phyloP scores from a whole-genome alignment of 2,113 vertebrate species.

The Coregonus clupeaformis region DNA sequence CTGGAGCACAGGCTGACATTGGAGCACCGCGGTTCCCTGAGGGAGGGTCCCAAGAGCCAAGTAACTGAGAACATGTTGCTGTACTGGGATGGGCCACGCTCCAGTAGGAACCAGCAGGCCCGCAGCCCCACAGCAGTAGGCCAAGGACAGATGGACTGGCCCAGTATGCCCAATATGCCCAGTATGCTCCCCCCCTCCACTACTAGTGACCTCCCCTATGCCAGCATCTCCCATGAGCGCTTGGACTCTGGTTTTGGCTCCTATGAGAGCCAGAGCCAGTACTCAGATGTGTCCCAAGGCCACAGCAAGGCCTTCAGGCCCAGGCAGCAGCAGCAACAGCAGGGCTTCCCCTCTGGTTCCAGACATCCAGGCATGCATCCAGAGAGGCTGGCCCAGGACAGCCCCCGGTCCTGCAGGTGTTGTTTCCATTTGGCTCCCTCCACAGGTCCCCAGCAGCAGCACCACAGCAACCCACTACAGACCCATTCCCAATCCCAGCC shows the following conservation, averaged over 20 bases:
- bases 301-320: conserved; percentile 51
- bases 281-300: conserved; percentile 77
- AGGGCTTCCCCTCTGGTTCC: conserved; percentile 17
- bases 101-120: conserved; percentile 34
- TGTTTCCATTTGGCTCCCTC: conserved; percentile 46
- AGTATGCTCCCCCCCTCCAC: conserved; percentile 1
- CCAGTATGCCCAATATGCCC: neutral
- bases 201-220: conserved; percentile 37
- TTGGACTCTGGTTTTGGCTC: conserved; percentile 89
- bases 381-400: conserved; percentile 62
- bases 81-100: conserved; percentile 53
- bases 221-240: conserved; percentile 73
- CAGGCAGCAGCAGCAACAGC: conserved; percentile 32
- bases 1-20: conserved; percentile 49
- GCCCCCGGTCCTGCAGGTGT: conserved; percentile 54
- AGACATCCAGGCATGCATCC: conserved; percentile 44
- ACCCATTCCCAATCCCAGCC: conserved; percentile 35
- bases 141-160: neutral
- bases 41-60: conserved; percentile 31
- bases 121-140: conserved; percentile 14
- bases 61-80: conserved; percentile 41
- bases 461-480: conserved; percentile 46
- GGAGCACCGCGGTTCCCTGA: conserved; percentile 59
- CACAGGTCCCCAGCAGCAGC: conserved; percentile 56
- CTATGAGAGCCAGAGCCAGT: conserved; percentile 83